Evolutionary conservation across 2,888 invertebrate genomes (phyloP).

Genomic region (Proisotoma minuta): DNA sequence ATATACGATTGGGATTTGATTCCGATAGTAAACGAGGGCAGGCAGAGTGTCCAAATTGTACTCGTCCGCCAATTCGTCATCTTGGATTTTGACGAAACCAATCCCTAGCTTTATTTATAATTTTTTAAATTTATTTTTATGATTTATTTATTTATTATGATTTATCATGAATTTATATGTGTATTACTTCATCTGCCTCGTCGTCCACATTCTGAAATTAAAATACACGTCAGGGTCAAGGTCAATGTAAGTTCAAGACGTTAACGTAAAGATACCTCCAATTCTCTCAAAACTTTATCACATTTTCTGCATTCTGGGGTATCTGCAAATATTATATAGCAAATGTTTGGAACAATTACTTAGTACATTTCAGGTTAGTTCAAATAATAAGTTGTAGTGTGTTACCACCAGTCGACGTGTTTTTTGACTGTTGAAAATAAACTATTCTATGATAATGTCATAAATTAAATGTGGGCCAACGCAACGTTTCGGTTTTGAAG

Average conservation of each 20-base stretch:
- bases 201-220: slow-evolving; percentile 56
- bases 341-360: no score
- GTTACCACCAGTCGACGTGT: no score
- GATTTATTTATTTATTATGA: no score
- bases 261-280: slow-evolving; percentile 56
- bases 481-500: no score
- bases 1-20: slow-evolving; percentile 89
- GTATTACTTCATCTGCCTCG: slow-evolving; percentile 89
- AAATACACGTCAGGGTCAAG: no score
- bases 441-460: no score
- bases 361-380: no score
- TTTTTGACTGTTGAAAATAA: no score
- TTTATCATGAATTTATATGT: no score
- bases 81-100: slow-evolving; percentile 90
- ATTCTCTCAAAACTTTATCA: slow-evolving; percentile 79
- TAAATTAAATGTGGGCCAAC: no score
- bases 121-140: neutral
- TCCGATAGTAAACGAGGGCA: slow-evolving; percentile 85
- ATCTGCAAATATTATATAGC: slow-evolving; percentile 60
- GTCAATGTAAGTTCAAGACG: neutral
- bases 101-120: slow-evolving; percentile 65
- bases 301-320: slow-evolving; percentile 89
- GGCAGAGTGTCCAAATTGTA: slow-evolving; percentile 78
- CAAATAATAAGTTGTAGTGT: no score
- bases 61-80: slow-evolving; percentile 83